A percentile compares a stretch with the other conserved stretches of the same genome.
These are phyloP conservation scores for Phataginus tricuspis DNA, from an alignment of 2,797 vertebrate genomes.

Conservation along the genomic window DNA sequence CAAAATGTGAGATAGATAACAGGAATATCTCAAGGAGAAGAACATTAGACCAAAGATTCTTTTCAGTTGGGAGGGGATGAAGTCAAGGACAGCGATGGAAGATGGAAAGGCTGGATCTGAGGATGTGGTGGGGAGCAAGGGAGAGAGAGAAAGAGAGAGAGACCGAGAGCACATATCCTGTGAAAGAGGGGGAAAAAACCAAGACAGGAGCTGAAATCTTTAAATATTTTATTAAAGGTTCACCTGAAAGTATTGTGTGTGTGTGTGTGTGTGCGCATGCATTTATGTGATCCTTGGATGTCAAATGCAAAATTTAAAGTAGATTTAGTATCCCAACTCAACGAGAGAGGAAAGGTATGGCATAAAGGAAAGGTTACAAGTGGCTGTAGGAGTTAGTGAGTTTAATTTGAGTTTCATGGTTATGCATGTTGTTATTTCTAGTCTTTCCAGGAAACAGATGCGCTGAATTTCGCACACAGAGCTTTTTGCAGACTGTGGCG, in stretches of 20 bases:
- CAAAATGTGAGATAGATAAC: background rate
- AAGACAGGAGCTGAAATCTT: background rate
- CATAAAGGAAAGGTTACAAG: constrained; percentile 56
- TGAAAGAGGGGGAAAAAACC: background rate
- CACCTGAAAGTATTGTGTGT: background rate
- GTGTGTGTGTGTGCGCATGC: background rate
- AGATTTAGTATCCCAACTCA: constrained; percentile 64
- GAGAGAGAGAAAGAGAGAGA: background rate
- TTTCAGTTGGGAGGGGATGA: background rate
- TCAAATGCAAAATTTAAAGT: constrained; percentile 12
- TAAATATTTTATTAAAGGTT: constrained; percentile 58
- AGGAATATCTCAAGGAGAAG: background rate
- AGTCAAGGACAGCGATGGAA: background rate
- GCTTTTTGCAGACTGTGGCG: constrained; percentile 49
- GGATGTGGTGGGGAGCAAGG: background rate
- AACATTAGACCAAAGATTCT: background rate
- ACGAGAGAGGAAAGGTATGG: background rate
- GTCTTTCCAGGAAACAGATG: constrained; percentile 65
- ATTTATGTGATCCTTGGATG: background rate
- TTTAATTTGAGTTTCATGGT: constrained; percentile 70
- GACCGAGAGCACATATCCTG: background rate
- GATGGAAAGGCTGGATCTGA: too few species aligned
- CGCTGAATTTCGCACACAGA: constrained; percentile 43
- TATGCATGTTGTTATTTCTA: constrained; percentile 78
- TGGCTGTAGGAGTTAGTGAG: constrained; percentile 62